Evolutionary conservation across 2,113 vertebrate genomes (phyloP).

Genomic region (Piprites chloris): DNA sequence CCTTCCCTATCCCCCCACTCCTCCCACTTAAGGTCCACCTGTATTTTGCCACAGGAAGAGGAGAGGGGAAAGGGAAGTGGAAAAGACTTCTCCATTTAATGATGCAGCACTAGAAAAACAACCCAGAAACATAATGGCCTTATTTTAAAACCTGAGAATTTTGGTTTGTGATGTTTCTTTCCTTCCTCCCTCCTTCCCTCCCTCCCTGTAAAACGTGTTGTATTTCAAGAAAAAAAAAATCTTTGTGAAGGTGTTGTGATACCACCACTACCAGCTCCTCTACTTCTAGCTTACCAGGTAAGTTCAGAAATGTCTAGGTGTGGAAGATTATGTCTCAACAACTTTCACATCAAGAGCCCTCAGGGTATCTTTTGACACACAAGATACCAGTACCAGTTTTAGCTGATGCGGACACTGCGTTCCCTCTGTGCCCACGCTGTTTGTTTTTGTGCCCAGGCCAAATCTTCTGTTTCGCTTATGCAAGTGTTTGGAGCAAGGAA

Average conservation of each 20-base stretch:
- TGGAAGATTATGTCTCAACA: neutral
- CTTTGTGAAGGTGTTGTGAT: neutral
- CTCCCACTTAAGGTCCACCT: neutral
- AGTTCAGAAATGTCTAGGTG: neutral
- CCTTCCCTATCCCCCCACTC: too few species aligned
- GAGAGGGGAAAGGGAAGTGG: constrained; percentile 22
- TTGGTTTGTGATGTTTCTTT: neutral
- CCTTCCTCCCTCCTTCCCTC: neutral
- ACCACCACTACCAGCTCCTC: neutral
- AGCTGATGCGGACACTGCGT: neutral
- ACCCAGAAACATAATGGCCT: neutral
- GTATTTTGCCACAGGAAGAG: neutral
- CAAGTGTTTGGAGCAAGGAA: neutral
- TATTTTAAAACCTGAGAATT: neutral
- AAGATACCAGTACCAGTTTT: neutral
- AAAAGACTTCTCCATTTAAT: constrained; percentile 17
- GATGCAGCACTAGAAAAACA: constrained; percentile 21
- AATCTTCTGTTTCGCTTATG: neutral
- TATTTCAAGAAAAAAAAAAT: neutral
- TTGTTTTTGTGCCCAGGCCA: constrained; percentile 13
- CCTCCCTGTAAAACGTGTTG: neutral
- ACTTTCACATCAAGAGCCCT: neutral
- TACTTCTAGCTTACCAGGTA: neutral
- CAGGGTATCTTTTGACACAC: neutral
- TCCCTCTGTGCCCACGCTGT: neutral